Evolutionary conservation across 2,888 invertebrate species (phyloP).

Genomic region (Pseudolycoriella hygida): DNA sequence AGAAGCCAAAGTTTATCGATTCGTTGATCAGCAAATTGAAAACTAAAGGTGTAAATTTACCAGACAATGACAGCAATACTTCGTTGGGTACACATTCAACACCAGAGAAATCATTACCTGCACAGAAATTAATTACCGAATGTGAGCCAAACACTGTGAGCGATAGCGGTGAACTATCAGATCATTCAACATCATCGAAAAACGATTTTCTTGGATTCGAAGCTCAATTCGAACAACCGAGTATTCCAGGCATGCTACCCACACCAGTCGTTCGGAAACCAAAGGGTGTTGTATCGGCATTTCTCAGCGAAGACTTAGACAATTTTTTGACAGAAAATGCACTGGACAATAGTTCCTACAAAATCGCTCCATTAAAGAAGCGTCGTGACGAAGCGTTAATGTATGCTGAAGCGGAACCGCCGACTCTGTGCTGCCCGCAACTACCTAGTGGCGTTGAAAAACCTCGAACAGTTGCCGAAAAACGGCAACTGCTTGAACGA

Average conservation of each 20-base stretch:
- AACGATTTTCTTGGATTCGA: constrained; percentile 24
- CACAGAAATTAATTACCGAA: neutral
- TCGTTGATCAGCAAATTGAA: neutral
- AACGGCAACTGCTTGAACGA: constrained; percentile 28
- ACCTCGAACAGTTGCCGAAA: constrained; percentile 35
- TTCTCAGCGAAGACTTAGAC: constrained; percentile 32
- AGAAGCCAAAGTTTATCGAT: neutral
- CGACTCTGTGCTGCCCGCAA: constrained; percentile 22
- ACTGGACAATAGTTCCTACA: constrained; percentile 19
- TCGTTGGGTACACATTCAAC: neutral
- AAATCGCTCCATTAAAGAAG: neutral
- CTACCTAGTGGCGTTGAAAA: constrained; percentile 24
- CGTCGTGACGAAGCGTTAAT: constrained; percentile 21
- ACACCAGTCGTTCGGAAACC: constrained; percentile 21
- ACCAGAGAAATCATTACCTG: neutral
- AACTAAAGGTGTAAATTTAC: neutral
- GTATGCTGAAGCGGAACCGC: constrained; percentile 19
- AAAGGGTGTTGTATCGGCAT: constrained; percentile 20
- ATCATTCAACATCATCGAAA: neutral
- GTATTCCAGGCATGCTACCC: constrained; percentile 22
- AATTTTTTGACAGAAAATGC: constrained; percentile 31
- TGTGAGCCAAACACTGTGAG: neutral
- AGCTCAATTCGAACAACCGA: constrained; percentile 3
- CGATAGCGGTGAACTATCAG: neutral
- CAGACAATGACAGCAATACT: neutral